Evolutionary conservation across 2,797 vertebrate species (phyloP), one percentile per base, ranked within the genome.

Genomic region (Alauda arvensis): DNA sequence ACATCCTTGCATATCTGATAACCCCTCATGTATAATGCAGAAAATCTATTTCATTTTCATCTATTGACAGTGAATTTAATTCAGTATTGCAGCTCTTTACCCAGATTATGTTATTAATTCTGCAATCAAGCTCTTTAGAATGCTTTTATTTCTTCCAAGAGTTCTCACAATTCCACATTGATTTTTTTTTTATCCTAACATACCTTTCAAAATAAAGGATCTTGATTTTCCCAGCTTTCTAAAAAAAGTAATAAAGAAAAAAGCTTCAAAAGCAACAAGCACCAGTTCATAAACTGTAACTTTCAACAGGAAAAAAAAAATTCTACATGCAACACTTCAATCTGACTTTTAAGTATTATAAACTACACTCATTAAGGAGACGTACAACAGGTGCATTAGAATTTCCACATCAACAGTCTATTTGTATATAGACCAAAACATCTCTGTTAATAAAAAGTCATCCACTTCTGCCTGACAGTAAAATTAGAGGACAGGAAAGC

Each of bases 1-100:
- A 95, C 94, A 96, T 94, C 85, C 88, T 93, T 95, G 93, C 85
- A 96, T 95, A 97, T 96, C 93, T 96, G 95, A 97, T 95, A 97
- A 89, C 86, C 96, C 85, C 95, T 97, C 96, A 97, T 96, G 95
- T 96, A 97, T 97, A 96, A 97, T 96, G 96, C 95, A 97, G 94
- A 95, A 94, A 96, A 96, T 92, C 91, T 86, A 96, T 96, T 96
- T 96, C 95, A 97, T 97, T 97, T 96, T 96, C 94, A 94, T 92
- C 96, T 95, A 95, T 95, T 97, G 95, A 96, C 91, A 96, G 93
- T 83, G 95, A 96, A 97, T 96, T 97, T 95, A 96, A 96, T 97
- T 97, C 96, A 95, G 88, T 92, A 94, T 88, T 94, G 92, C 57
- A 13, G 87, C 83, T 95, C 93, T 95, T 96, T 93, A 94, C 83